phyloP scores from a whole-genome alignment of 2,797 vertebrate genomes.

The Kryptopterus vitreolus region DNA sequence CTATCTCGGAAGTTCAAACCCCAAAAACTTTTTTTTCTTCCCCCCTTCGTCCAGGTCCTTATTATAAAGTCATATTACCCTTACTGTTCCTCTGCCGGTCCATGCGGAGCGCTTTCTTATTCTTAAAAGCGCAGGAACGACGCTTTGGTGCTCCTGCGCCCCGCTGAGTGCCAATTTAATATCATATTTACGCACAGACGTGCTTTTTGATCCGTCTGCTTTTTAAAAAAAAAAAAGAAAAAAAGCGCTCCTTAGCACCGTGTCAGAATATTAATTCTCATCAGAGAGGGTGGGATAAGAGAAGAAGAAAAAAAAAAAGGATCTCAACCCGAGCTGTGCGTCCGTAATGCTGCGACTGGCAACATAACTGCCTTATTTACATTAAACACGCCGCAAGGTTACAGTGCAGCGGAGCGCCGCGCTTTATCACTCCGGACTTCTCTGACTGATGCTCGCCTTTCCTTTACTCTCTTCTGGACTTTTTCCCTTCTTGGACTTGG shows the following conservation, averaged over 20 bases:
- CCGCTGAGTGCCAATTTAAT: slow-evolving; percentile 88
- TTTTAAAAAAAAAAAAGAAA: neutral
- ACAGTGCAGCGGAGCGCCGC: slow-evolving; percentile 97
- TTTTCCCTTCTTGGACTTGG: slow-evolving; percentile 77
- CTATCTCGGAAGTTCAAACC: slow-evolving; percentile 80
- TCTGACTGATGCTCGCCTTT: slow-evolving; percentile 89
- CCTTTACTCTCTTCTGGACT: slow-evolving; percentile 83
- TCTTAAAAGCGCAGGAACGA: slow-evolving; percentile 76
- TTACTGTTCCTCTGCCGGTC: slow-evolving; percentile 28
- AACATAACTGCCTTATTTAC: slow-evolving; percentile 99
- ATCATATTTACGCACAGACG: slow-evolving; percentile 92
- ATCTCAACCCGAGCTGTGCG: slow-evolving; percentile 67
- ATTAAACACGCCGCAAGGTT: slow-evolving; percentile 99
- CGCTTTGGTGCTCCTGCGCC: slow-evolving; percentile 83
- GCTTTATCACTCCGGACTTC: slow-evolving; percentile 96
- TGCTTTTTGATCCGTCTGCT: slow-evolving; percentile 65
- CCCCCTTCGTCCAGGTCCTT: slow-evolving; percentile 67
- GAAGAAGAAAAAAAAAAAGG: slow-evolving; percentile 76
- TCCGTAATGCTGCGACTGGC: slow-evolving; percentile 81
- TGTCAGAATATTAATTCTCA: slow-evolving; percentile 84
- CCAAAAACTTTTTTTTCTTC: slow-evolving; percentile 88
- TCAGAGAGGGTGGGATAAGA: slow-evolving; percentile 71
- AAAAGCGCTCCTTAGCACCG: slow-evolving; percentile 42
- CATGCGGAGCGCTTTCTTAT: slow-evolving; percentile 10
- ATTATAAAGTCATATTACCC: slow-evolving; percentile 75